Evolutionary conservation across 2,888 invertebrate species (phyloP), one percentile per base, ranked within the genome.

Genomic region (Teleiodes luculella): DNA sequence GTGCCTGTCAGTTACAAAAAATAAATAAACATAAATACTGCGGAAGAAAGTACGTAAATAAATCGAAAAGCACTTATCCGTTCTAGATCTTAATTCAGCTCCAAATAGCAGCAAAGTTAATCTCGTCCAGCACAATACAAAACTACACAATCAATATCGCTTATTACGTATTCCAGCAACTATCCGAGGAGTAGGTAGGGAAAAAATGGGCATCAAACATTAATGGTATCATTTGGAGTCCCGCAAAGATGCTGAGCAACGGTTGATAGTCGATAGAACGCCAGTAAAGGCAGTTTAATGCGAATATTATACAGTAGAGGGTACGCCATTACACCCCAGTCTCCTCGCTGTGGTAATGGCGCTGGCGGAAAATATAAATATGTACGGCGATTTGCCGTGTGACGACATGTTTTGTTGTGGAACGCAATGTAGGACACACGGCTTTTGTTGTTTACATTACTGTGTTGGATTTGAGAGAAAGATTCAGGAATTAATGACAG

Each of bases 231-330:
- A 86, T 86, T 86, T 74, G 67, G 69, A 79, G 74, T 72, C 78
- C 79, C 78, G 71, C 81, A 76, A 83, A 85, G 79, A 82, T 78
- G 85, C 83, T 81, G 78, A 83, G 82, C 76, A 78, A 78, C 74
- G 73, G 67, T 63, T 81, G 83, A 86, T 84, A 76, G 83, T 74
- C 85, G 76, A 86, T 85, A 80, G 80, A 82, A 74, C 69, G 74
- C 72, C 74, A 76, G 74, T 76, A 78, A 77, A 80, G 78, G 75
- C 69, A 74, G 72, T 73, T 70, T 87, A 86, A 88, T 86, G 86
- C 50, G 79, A 83, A 87, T 85, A 86, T 87, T 87, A 87, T 87
- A 81, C 87, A 80, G 83, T 76, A 70, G 68, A 67, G 65, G 67
- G 68, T 72, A 69, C 72, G 68, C 70, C 62, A 61, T 64, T 67